Conservation (phyloP, 2,797 vertebrate species). For the Cyprinodon diabolis region DNA sequence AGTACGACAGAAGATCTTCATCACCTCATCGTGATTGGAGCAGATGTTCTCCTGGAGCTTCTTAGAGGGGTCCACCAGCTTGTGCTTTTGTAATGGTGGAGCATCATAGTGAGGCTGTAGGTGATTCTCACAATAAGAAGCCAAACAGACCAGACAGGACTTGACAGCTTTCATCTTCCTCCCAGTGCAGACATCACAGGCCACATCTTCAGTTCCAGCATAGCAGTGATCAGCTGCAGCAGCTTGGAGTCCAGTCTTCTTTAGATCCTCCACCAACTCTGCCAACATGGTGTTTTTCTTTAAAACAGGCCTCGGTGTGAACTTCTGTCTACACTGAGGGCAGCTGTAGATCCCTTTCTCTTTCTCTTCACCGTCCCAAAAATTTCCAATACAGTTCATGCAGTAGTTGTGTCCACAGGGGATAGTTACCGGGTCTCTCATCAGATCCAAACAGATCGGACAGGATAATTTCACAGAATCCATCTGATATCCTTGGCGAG, state of each 20-base stretch:
- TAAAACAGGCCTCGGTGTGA: constrained; percentile 13
- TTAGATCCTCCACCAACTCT: constrained; percentile 11
- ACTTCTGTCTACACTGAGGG: constrained; percentile 13
- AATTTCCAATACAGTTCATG: constrained; percentile 16
- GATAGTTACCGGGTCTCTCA: constrained; percentile 22
- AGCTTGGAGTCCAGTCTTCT: not conserved
- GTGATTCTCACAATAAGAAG: too few relatives aligned
- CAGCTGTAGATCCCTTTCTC: constrained; percentile 4
- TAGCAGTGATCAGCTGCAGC: too few relatives aligned
- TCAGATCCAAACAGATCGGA: not conserved
- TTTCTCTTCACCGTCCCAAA: not conserved
- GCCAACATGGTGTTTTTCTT: constrained; percentile 12
- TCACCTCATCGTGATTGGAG: too few relatives aligned
- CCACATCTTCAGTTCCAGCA: too few relatives aligned
- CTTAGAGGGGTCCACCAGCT: too few relatives aligned
- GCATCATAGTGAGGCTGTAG: too few relatives aligned
- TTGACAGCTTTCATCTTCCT: too few relatives aligned
- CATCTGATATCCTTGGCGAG: not conserved
- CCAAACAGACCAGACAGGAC: too few relatives aligned
- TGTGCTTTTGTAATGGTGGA: too few relatives aligned
- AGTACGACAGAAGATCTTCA: too few relatives aligned
- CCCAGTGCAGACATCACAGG: too few relatives aligned
- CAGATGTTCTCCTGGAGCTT: not conserved
- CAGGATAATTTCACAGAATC: not conserved
- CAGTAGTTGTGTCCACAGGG: constrained; percentile 5